phyloP scores from a whole-genome alignment of 1,140 invertebrate genomes.

The Trichonephila clavata region DNA sequence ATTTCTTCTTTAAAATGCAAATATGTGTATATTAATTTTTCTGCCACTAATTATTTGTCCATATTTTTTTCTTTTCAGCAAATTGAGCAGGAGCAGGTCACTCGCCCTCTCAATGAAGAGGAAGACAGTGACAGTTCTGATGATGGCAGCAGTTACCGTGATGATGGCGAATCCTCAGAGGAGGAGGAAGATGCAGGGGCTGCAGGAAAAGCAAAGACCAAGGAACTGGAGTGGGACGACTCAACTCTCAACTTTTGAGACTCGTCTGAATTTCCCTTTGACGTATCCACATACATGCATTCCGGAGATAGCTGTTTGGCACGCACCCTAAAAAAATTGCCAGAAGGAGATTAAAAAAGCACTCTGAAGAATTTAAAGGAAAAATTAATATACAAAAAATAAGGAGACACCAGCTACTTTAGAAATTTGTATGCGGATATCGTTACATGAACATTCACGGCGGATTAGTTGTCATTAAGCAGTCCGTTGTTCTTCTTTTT shows the following conservation, averaged over 20 bases:
- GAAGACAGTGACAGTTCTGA: constrained; percentile 85
- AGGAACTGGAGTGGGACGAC: constrained; percentile 86
- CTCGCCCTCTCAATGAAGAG: constrained; percentile 80
- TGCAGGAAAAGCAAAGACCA: constrained; percentile 80
- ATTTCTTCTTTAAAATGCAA: too few species aligned
- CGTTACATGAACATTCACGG: constrained; percentile 52
- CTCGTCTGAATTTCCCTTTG: neutral
- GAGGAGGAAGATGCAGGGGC: constrained; percentile 81
- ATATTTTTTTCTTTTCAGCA: constrained; percentile 76
- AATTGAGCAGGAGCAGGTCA: constrained; percentile 81
- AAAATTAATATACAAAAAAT: constrained; percentile 42
- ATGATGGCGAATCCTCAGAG: constrained; percentile 82
- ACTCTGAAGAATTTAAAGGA: constrained; percentile 56
- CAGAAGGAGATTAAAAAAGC: constrained; percentile 21
- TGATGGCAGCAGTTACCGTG: constrained; percentile 83
- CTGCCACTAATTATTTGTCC: neutral
- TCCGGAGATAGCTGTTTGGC: constrained; percentile 73
- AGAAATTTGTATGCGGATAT: constrained; percentile 75
- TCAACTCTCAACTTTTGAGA: constrained; percentile 84
- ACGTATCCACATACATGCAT: constrained; percentile 76
- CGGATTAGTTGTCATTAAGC: constrained; percentile 19
- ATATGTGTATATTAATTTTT: neutral
- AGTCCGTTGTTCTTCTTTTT: constrained; percentile 67
- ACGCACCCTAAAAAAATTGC: constrained; percentile 49
- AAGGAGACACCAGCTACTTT: constrained; percentile 74